A percentile compares a stretch with the other conserved stretches of the same genome.
Evolutionary conservation across 2,888 invertebrate species (phyloP).

Genomic region (Scaptomyza parva): DNA sequence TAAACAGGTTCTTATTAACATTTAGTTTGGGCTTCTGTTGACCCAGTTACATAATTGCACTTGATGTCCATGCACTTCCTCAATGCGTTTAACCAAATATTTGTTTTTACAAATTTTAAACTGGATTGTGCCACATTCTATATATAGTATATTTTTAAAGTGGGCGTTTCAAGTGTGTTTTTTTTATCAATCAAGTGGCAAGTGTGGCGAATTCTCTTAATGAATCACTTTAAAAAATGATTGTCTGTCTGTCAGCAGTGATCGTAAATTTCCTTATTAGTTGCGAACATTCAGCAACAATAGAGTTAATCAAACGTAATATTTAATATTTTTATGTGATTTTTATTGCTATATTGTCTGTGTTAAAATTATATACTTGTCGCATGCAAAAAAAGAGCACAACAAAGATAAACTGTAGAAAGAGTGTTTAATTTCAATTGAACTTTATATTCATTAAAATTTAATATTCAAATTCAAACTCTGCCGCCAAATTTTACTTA

Average conservation of each 20-base stretch:
- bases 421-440: neutral
- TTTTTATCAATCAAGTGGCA: slow-evolving; percentile 28
- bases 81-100: slow-evolving; percentile 55
- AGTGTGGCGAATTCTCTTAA: slow-evolving; percentile 6
- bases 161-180: slow-evolving; percentile 31
- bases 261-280: slow-evolving; percentile 50
- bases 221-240: slow-evolving; percentile 25
- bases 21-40: slow-evolving; percentile 23
- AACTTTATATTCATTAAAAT: neutral
- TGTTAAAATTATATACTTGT: slow-evolving; percentile 30
- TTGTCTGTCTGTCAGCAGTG: slow-evolving; percentile 15
- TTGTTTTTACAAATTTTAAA: slow-evolving; percentile 14
- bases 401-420: neutral
- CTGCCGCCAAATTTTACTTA: neutral
- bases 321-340: slow-evolving; percentile 15
- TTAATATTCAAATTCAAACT: neutral
- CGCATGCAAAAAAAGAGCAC: slow-evolving; percentile 11
- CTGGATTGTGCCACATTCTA: slow-evolving; percentile 29
- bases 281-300: slow-evolving; percentile 32
- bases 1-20: slow-evolving; percentile 19
- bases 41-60: slow-evolving; percentile 39
- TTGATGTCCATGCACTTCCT: slow-evolving; percentile 57
- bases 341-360: slow-evolving; percentile 35
- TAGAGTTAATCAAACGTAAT: slow-evolving; percentile 48
- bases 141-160: slow-evolving; percentile 24